These are phyloP conservation scores for Turdus rufiventris DNA, from an alignment of 2,113 vertebrate species.

Conservation along the genomic window DNA sequence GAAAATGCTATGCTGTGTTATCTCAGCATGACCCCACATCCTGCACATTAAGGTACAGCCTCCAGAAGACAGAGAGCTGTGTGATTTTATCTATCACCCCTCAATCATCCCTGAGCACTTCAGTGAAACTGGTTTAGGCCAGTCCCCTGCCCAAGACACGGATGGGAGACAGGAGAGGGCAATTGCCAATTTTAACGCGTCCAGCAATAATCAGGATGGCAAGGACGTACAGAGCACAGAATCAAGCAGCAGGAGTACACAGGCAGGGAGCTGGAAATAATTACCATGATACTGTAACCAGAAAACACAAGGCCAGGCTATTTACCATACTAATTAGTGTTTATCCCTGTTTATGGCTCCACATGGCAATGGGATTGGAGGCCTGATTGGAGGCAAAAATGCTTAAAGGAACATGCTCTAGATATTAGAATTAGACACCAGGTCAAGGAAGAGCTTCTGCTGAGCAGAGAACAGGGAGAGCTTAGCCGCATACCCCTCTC, in stretches of 20 bases:
- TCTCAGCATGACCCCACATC: not conserved
- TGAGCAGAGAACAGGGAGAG: not conserved
- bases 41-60: not conserved
- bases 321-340: conserved; percentile 66
- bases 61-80: not conserved
- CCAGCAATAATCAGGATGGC: conserved; percentile 42
- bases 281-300: conserved; percentile 62
- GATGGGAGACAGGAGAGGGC: not conserved
- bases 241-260: conserved; percentile 38
- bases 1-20: not conserved
- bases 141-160: not conserved
- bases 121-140: not conserved
- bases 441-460: not conserved
- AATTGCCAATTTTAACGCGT: not conserved
- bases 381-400: conserved; percentile 9
- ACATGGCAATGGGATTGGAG: conserved; percentile 30
- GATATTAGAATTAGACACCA: not conserved
- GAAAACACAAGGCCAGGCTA: conserved; percentile 59
- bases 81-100: fast-evolving
- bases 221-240: conserved; percentile 16
- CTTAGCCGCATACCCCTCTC: fast-evolving
- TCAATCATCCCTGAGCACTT: not conserved
- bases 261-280: conserved; percentile 56
- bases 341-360: conserved; percentile 62
- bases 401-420: conserved; percentile 28